Base-by-base conservation (phyloP, 2,888 invertebrate genomes). In the Spialia ferax region DNA sequence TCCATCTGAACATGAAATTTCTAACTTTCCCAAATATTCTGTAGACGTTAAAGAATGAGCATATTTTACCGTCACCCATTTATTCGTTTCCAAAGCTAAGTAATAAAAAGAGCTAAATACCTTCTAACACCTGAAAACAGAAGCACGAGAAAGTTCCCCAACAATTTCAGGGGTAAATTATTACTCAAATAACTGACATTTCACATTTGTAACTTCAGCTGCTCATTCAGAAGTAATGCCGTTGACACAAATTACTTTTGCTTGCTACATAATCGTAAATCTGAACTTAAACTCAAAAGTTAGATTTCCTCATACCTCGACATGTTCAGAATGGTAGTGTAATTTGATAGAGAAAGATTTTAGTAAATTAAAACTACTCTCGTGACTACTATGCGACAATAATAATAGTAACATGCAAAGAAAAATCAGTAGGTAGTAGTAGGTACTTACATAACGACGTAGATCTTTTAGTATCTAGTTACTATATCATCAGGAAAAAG, bases 221-320 rank as follows among this genome's bases (percentile, higher is more conserved):
- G 10, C 26, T 55, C 29, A 56, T 32, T 32, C 56, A 48, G 56
- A 63, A 63, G 56, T 63, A 63, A 63, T 63, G 55, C 29, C 55
- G 29, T 63, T 42, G 26, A 42, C 54, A 42, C 15, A n/a, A 60
- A 60, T 60, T 60, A 59, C 59, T 59, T 50, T 38, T 59, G 20
- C 32, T 18, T 20, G 48, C 48, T 61, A 20, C 61, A 32, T 32
- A 48, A 61, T 50, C 26, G 61, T 45, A 45, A 57, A 57, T 22
- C 11, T 23, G 11, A 60, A 60, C 26, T 60, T 60, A 22, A 45
- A 60, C 42, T 32, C 29, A 45, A n/a, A 56, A 45, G 45, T 59
- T 59, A 42, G 23, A 59, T 32, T 38, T 38, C 10, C 15, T 26
- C 15, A 15, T 18, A 38, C 45, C 45, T 59, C 38, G 20, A 45